phyloP scores from a whole-genome alignment of 1,140 invertebrate genomes.

The Leptonema lineaticorne region DNA sequence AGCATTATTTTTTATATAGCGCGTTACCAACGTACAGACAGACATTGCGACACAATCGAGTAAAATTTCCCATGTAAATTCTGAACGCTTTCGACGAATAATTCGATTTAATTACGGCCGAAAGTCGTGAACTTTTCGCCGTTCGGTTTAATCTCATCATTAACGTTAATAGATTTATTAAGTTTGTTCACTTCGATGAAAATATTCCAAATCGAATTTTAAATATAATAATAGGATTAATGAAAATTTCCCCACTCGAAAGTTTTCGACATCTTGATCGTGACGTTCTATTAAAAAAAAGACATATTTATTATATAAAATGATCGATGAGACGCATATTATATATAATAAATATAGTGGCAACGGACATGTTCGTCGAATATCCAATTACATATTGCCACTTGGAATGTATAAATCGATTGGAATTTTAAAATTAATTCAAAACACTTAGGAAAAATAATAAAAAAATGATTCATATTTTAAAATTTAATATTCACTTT shows the following conservation, averaged over 20 bases:
- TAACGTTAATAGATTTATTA: not conserved
- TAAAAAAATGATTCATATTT: not conserved
- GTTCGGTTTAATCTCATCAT: not conserved
- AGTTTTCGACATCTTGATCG: not conserved
- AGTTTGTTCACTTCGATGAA: not conserved
- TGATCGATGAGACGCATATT: no score
- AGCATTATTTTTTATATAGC: no score
- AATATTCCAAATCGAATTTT: conserved; percentile 10
- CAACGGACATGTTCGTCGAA: no score
- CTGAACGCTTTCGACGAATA: no score
- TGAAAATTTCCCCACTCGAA: not conserved
- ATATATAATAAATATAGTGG: no score
- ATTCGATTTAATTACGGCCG: not conserved
- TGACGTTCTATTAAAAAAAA: not conserved
- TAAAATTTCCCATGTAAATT: no score
- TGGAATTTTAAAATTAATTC: no score
- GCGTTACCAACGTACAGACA: no score
- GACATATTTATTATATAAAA: not conserved
- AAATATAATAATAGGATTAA: conserved; percentile 11
- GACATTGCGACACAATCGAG: no score
- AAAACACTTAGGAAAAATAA: not conserved
- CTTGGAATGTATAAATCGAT: no score
- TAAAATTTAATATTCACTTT: not conserved
- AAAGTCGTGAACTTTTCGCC: not conserved
- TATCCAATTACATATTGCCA: no score